Base-by-base conservation (phyloP, 2,113 vertebrate species). In the Formicarius rufipectus region DNA sequence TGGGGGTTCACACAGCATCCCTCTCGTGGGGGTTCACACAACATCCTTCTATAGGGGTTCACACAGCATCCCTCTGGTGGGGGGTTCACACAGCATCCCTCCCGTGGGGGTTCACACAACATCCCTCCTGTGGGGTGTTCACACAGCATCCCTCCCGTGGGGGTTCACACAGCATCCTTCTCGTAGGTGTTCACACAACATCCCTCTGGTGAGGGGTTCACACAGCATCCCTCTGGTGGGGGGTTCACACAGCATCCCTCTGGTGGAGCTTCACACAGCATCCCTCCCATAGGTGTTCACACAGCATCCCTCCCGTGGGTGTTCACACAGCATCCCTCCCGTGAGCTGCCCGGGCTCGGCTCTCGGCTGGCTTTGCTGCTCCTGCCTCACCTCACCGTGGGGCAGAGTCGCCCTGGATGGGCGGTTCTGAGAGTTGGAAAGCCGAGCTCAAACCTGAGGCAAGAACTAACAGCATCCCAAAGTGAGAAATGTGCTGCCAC, bases 181-280 rank as follows among this genome's bases (percentile, higher is more conserved):
- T 16, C 25, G 0, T n/a, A 7, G 9, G 1, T 9, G 49, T 3
- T 4, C 0, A 4, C 6, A 1, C 16, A 2, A 1, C 45, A 2
- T 50, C 37, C 42, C 15, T 16, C 52, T 16, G 23, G 0, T n/a
- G n/a, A n/a, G n/a, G n/a, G n/a, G n/a, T n/a, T n/a, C n/a, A n/a
- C n/a, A n/a, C n/a, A n/a, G n/a, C n/a, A n/a, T 87, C 8, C 49
- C 59, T 63, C 28, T 18, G 25, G 1, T 1, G n/a, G 9, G 9
- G 1, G 7, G 49, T 3, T 4, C 0, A 4, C 6, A 1, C 16
- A 2, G 2, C 45, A 2, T 50, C 37, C 42, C 15, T 16, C 52
- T 87, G 9, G 1, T 9, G 49, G n/a, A n/a, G n/a, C n/a, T 3
- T 4, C 0, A 4, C 6, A 1, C 16, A 2, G 2, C 45, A 2